Evolutionary conservation across 2,888 invertebrate genomes (phyloP).

Genomic region (Gerris lacustris): DNA sequence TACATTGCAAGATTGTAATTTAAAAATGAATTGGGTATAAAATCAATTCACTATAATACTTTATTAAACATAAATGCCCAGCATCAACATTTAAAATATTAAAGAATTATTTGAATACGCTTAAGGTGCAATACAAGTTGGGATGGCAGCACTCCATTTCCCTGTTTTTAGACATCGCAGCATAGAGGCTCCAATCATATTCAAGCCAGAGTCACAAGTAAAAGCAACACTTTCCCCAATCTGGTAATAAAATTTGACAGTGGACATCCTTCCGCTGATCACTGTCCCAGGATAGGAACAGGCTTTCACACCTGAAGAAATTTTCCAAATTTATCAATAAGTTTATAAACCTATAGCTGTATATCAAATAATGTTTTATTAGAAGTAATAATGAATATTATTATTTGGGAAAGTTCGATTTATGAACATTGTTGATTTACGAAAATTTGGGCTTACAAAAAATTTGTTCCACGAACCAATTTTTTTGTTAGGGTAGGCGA

Average conservation of each 20-base stretch:
- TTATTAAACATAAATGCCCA: too few species aligned
- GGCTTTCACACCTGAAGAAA: constrained; percentile 56
- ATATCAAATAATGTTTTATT: not conserved
- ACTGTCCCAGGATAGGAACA: constrained; percentile 80
- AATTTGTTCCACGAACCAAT: too few species aligned
- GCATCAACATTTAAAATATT: too few species aligned
- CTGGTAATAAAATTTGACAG: constrained; percentile 77
- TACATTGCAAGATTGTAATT: too few species aligned
- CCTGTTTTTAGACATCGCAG: constrained; percentile 58
- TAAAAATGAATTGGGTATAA: too few species aligned
- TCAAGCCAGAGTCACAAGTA: constrained; percentile 62
- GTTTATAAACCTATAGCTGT: too few species aligned
- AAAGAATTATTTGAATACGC: too few species aligned
- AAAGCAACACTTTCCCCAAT: constrained; percentile 75
- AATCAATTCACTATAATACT: too few species aligned
- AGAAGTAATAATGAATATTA: not conserved
- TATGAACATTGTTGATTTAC: too few species aligned
- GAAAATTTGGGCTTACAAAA: too few species aligned
- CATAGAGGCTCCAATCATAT: constrained; percentile 62
- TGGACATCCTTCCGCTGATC: constrained; percentile 72
- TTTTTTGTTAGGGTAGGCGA: too few species aligned
- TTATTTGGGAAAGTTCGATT: not conserved
- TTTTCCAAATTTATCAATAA: not conserved
- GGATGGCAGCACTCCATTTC: constrained; percentile 77
- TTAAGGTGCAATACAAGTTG: constrained; percentile 46